Base-by-base conservation (phyloP, 2,888 invertebrate genomes). In the Hyposoter didymator region DNA sequence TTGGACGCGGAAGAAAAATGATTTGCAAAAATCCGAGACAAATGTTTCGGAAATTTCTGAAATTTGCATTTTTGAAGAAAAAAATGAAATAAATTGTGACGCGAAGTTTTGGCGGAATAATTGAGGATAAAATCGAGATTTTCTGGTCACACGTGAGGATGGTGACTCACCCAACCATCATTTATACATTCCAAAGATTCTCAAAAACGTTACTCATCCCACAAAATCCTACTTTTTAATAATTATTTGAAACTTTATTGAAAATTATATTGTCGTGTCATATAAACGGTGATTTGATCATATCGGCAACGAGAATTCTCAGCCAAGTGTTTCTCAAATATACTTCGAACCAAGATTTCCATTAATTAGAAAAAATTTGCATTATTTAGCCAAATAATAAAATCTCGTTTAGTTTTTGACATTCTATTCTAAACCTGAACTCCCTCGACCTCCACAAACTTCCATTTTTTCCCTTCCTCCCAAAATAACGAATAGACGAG, bases 261-360 rank as follows among this genome's bases (percentile, higher is more conserved):
- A 55, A 52, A 55, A 3, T 55, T 55, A 19, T 55, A 19, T 19
- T 19, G 22, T 55, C 55, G 10, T 10, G 55, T 55, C 10, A 10
- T 55, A 55, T 22, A 55, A 55, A 55, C 10, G 22, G 8, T 3
- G 6, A 10, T 28, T 22, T 12, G 55, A 55, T 55, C 22, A 22
- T 10, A 1, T 22, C 14, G 12, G 28, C 19, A 52, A 52, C 17
- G 6, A 17, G 52, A 52, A 72, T 52, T 32, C 32, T 52, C 28
- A 52, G 35, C 12, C 32, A 35, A 32, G 49, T n/a, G 28, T 8
- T 72, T 19, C 32, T 72, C 72, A 49, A 72, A 52, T 72, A 52
- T 32, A 19, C 49, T 52, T 35, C 0, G 8, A 35, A 49, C 35
- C 17, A 39, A 35, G 28, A 72, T 35, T 32, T 17, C 32, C 35